Evolutionary conservation across 2,888 invertebrate species (phyloP).

Genomic region (Cyrtodaria siliqua): DNA sequence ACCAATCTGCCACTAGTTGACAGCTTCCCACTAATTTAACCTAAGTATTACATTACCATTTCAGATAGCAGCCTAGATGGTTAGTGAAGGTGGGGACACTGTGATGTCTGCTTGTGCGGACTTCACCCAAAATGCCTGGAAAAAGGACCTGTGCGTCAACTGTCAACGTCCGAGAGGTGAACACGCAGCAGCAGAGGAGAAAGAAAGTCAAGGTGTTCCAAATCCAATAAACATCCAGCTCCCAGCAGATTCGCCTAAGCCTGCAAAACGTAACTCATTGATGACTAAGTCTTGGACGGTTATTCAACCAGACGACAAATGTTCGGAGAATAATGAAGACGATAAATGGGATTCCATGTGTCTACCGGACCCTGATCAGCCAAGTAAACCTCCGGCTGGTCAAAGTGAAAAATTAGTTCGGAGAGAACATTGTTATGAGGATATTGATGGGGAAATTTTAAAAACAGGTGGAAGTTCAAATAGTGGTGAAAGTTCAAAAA

Average conservation of each 20-base stretch:
- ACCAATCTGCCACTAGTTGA: too few relatives aligned
- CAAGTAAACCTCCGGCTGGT: conserved; percentile 29
- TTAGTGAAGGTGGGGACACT: conserved; percentile 58
- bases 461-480: conserved; percentile 17
- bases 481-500: conserved; percentile 6
- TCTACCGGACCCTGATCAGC: conserved; percentile 46
- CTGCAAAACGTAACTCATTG: conserved; percentile 70
- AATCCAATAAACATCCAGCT: background rate
- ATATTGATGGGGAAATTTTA: conserved; percentile 39
- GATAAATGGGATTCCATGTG: conserved; percentile 62
- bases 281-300: conserved; percentile 63
- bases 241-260: conserved; percentile 68
- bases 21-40: too few relatives aligned
- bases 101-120: conserved; percentile 77
- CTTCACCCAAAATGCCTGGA: conserved; percentile 82
- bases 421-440: conserved; percentile 54
- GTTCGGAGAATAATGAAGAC: conserved; percentile 40
- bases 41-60: too few relatives aligned
- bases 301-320: conserved; percentile 22
- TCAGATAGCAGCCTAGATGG: conserved; percentile 59
- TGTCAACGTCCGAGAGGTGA: conserved; percentile 77
- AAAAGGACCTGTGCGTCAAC: conserved; percentile 79
- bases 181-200: conserved; percentile 50
- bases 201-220: background rate
- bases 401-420: conserved; percentile 16